Percentiles rank a stretch among this genome's conserved stretches.
phyloP scores from a whole-genome alignment of 2,888 invertebrate genomes.

The Empis livida region DNA sequence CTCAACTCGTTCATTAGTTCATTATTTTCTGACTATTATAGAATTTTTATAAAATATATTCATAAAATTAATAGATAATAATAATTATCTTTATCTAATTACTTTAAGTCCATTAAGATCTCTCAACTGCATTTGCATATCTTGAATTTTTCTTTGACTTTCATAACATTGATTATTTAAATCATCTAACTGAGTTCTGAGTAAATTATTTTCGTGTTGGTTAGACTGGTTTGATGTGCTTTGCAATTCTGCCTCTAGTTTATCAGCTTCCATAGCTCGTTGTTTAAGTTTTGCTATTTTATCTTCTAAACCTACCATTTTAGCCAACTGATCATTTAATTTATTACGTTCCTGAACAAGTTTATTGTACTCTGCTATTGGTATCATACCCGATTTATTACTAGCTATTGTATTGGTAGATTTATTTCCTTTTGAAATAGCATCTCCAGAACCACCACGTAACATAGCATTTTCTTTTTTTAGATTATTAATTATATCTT shows the following conservation, averaged over 20 bases:
- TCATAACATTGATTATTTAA: not conserved
- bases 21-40: slow-evolving; percentile 4
- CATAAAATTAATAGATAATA: not conserved
- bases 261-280: slow-evolving; percentile 7
- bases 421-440: too few relatives aligned
- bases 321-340: slow-evolving; percentile 6
- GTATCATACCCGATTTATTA: too few relatives aligned
- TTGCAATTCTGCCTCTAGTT: slow-evolving; percentile 6
- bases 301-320: slow-evolving; percentile 8
- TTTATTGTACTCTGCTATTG: too few relatives aligned
- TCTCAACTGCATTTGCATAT: not conserved
- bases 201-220: not conserved
- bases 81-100: not conserved
- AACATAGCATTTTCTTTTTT: slow-evolving; percentile 5
- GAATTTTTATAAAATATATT: not conserved
- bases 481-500: slow-evolving; percentile 3
- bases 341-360: slow-evolving; percentile 3
- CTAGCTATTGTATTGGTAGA: too few relatives aligned
- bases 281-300: slow-evolving; percentile 7
- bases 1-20: not conserved
- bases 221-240: not conserved
- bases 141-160: not conserved
- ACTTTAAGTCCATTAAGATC: not conserved
- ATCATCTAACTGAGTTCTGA: not conserved
- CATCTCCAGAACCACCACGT: not conserved